Base-by-base conservation (phyloP, 2,797 vertebrate species). In the Denticeps clupeoides region DNA sequence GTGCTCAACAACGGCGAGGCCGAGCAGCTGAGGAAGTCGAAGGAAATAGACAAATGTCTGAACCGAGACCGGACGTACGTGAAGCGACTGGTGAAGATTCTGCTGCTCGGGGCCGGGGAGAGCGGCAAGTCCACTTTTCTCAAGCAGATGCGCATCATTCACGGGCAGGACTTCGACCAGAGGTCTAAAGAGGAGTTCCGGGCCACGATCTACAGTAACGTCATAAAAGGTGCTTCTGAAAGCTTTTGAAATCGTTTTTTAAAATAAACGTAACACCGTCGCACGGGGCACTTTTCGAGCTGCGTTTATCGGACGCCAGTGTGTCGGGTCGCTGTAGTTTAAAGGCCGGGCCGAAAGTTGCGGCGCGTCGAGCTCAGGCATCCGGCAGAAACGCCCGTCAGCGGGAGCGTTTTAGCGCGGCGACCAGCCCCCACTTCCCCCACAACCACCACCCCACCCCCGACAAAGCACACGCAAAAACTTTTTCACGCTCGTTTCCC, bases 41-140 rank as follows among this genome's bases (percentile, higher is more conserved):
- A 91, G 57, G 89, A 91, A 78, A 97, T 97, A 71, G 91, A 97
- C 69, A 89, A 89, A 63, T 82, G 81, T 71, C 75, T 97, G 41
- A 71, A 81, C 21, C 84, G 83, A 51, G 89, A 94, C 66, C 97
- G 97, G 64, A 89, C 88, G 0, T 93, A 91, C 47, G 89, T 94
- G 12, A 93, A 92, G 66, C 76, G 91, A 59, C 75, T 95, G 4
- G 93, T 95, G 15, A 95, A 96, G 86, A 95, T 95, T 68, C 68
- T 97, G 46, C 70, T 97, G 52, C 87, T 97, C 37, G 92, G 92
- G 57, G 93, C 93, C n/a, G 93, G 93, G 26, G 93, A 97, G 74
- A 97, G 93, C 83, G 93, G 93, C 81, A 96, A 97, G 81, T 91
- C 89, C 62, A 97, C 92, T 63, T 97, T 97, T 82, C 88, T 97